Base-by-base conservation (phyloP, 1,140 invertebrate genomes). In the Drosophila pandora region DNA sequence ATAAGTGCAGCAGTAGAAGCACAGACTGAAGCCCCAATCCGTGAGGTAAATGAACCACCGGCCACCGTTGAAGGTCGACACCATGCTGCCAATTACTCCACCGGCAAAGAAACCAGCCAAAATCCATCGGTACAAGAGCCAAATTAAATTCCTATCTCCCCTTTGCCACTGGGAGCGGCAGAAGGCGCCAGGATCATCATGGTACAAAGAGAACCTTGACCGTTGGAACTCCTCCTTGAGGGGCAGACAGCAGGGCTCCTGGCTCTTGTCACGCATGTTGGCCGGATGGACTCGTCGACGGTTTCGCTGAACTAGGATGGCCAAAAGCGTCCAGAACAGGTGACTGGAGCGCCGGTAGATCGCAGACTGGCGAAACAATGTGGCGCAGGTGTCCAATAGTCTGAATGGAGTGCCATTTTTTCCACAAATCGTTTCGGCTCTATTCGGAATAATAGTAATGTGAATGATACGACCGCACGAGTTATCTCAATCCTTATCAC, bases 21-120 rank as follows among this genome's bases (percentile, higher is more conserved):
- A 94, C 0, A 95, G 60, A 0, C 93, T 70, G 70, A 95, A 93
- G n/a, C 95, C 95, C 95, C 95, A 96, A 87, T 96, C 95, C 10
- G 95, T 96, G 41, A 96, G 93, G 83, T 95, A 96, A 34, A 96
- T 95, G 32, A 94, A 94, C 85, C 89, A 91, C 7, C 12, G 55
- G 1, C 90, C 90, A 2, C 55, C 70, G 6, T 55, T 45, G 1
- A 74, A 90, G 1, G 91, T 12, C 22, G 93, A 90, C 6, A 93
- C 90, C 2, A 94, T 45, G 9, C 93, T 93, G 53, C 92, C 92
- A 0, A 94, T 55, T 2, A 93, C 80, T 0, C 94, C 93, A 2
- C 59, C 76, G 5, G 62, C 75, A 39, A 90, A 90, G 55, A 90
- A 90, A 4, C 41, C 57, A 0, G 87, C 87, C 30, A 85, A 48